Conservation (phyloP, 2,113 vertebrate species). For the Leiothrix lutea region DNA sequence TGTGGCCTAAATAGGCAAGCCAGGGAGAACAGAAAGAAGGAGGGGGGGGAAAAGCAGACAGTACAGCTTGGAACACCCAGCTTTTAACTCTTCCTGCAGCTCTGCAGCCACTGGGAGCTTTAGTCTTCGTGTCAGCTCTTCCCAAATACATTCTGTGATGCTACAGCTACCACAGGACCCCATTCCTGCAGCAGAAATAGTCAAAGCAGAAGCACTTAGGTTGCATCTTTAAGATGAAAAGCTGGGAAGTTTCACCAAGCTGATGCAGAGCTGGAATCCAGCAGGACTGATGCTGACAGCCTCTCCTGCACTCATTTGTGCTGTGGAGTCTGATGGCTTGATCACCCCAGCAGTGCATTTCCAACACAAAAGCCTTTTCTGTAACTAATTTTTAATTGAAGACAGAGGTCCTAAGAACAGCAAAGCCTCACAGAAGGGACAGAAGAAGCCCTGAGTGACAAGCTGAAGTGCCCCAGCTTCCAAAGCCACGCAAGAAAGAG, state of each 20-base stretch:
- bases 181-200: neutral
- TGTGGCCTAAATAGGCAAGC: conserved; percentile 60
- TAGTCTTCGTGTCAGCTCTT: neutral
- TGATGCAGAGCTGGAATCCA: neutral
- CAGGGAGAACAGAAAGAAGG: neutral
- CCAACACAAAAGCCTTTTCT: neutral
- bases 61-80: neutral
- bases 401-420: neutral
- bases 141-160: neutral
- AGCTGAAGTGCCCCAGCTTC: neutral
- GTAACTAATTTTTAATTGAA: neutral
- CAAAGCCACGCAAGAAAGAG: neutral
- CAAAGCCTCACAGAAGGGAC: neutral
- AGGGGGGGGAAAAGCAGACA: neutral
- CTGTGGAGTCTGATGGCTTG: neutral
- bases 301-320: accelerated
- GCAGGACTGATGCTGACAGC: neutral
- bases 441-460: neutral
- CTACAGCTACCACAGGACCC: neutral
- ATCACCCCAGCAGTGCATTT: accelerated
- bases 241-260: neutral
- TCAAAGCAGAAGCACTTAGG: neutral
- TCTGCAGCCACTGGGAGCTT: neutral
- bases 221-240: neutral
- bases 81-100: conserved; percentile 1